These are phyloP conservation scores for Brachionus plicatilis DNA, from an alignment of 1,140 invertebrate genomes.

Conservation along the genomic window DNA sequence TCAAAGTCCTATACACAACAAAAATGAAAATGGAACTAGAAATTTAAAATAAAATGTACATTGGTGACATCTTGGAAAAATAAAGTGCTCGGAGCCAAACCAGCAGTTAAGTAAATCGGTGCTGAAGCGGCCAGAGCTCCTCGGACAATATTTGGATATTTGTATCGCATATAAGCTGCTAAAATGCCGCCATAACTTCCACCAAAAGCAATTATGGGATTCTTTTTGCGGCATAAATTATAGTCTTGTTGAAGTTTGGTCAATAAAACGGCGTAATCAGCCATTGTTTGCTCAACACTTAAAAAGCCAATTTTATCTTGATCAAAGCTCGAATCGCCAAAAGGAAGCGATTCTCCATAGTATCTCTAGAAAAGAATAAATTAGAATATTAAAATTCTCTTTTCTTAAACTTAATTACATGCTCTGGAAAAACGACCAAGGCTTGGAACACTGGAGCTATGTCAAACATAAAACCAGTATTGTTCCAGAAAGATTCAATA, in stretches of 20 bases:
- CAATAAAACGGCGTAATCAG: constrained; percentile 83
- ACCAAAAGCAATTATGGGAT: constrained; percentile 83
- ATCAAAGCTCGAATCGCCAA: constrained; percentile 62
- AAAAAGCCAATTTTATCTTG: constrained; percentile 65
- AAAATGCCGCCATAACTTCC: constrained; percentile 91
- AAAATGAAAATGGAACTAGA: neutral
- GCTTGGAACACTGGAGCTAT: constrained; percentile 73
- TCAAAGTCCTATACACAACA: neutral
- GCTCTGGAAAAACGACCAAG: constrained; percentile 84
- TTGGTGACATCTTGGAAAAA: constrained; percentile 38
- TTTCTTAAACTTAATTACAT: constrained; percentile 41
- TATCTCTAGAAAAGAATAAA: constrained; percentile 61
- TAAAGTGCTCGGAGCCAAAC: neutral
- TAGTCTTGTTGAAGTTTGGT: constrained; percentile 59
- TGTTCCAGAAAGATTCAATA: constrained; percentile 81
- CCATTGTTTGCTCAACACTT: constrained; percentile 82
- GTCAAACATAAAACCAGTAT: constrained; percentile 92
- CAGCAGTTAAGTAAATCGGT: constrained; percentile 65
- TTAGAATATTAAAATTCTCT: neutral
- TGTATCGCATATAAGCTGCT: constrained; percentile 86
- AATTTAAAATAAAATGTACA: neutral
- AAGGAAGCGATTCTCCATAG: constrained; percentile 83
- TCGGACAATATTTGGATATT: constrained; percentile 81
- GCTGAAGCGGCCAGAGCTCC: constrained; percentile 88
- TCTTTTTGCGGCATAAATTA: constrained; percentile 51